Conservation (phyloP, 2,797 vertebrate species). For the Galaxias olidus region DNA sequence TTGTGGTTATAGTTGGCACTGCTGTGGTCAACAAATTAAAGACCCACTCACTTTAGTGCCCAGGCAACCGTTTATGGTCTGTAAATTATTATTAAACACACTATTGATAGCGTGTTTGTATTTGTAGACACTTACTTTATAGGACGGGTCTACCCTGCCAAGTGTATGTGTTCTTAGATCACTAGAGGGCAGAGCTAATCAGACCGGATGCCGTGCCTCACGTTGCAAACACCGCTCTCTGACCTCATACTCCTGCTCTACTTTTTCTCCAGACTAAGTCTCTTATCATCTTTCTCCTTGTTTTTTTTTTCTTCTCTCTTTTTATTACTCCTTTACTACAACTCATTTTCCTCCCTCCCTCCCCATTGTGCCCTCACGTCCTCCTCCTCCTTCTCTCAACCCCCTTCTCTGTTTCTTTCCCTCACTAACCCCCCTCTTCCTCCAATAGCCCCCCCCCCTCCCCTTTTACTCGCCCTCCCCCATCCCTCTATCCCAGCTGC, state of each 20-base stretch:
- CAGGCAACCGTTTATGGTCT: slow-evolving; percentile 61
- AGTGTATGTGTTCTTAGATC: slow-evolving; percentile 31
- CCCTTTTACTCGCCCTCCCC: slow-evolving; percentile 41
- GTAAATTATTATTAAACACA: slow-evolving; percentile 26
- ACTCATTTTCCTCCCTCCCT: slow-evolving; percentile 11
- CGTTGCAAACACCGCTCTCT: not conserved
- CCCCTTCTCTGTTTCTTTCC: slow-evolving; percentile 47
- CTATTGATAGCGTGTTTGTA: slow-evolving; percentile 66
- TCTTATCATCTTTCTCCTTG: not conserved
- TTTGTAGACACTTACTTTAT: slow-evolving; percentile 66
- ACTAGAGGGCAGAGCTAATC: slow-evolving; percentile 10
- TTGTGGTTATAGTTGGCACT: slow-evolving; percentile 48
- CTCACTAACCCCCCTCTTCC: slow-evolving; percentile 8
- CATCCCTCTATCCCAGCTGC: slow-evolving; percentile 80
- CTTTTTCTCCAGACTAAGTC: not conserved
- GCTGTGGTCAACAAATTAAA: slow-evolving; percentile 25
- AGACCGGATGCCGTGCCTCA: not conserved
- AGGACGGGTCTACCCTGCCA: slow-evolving; percentile 59
- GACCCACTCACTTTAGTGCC: slow-evolving; percentile 50
- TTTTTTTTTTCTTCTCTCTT: slow-evolving; percentile 3
- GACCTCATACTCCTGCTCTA: not conserved
- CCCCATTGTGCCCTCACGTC: slow-evolving; percentile 33
- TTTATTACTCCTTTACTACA: slow-evolving; percentile 14
- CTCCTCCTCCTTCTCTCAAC: slow-evolving; percentile 62
- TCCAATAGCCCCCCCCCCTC: slow-evolving; percentile 16